Conservation (phyloP, 2,888 invertebrate genomes). For the Nephrotoma appendiculata region DNA sequence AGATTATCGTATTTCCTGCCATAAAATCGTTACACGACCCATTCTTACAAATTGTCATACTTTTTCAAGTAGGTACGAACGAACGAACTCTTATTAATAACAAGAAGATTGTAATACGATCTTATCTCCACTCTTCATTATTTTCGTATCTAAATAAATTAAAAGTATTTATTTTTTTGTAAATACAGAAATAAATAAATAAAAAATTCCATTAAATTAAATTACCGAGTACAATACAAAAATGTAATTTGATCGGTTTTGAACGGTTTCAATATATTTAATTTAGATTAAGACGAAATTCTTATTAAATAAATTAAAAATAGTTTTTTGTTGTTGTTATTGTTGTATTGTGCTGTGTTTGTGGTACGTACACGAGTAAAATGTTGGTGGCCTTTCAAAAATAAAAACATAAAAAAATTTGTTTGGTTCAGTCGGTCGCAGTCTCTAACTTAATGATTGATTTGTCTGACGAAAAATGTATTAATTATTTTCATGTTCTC, state of each 20-base stretch:
- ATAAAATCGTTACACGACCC: no score
- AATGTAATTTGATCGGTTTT: background rate
- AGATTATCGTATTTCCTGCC: no score
- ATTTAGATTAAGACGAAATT: background rate
- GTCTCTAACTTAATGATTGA: background rate
- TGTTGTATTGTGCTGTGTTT: background rate
- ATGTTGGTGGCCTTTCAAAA: background rate
- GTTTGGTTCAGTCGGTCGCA: background rate
- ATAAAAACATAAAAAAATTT: background rate
- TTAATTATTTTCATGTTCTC: background rate
- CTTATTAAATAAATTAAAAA: background rate
- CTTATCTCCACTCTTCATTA: background rate
- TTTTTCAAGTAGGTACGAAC: no score
- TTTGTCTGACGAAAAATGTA: background rate
- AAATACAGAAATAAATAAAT: background rate
- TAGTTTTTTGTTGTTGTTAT: background rate
- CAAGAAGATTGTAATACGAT: background rate
- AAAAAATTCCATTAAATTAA: background rate
- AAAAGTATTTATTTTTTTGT: background rate
- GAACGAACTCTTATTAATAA: background rate
- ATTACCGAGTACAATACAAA: background rate
- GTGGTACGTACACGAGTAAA: background rate
- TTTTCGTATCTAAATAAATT: background rate
- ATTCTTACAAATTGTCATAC: no score
- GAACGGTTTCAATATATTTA: background rate